Conservation (phyloP, 2,797 vertebrate species). For the Mionectes olivaceus region DNA sequence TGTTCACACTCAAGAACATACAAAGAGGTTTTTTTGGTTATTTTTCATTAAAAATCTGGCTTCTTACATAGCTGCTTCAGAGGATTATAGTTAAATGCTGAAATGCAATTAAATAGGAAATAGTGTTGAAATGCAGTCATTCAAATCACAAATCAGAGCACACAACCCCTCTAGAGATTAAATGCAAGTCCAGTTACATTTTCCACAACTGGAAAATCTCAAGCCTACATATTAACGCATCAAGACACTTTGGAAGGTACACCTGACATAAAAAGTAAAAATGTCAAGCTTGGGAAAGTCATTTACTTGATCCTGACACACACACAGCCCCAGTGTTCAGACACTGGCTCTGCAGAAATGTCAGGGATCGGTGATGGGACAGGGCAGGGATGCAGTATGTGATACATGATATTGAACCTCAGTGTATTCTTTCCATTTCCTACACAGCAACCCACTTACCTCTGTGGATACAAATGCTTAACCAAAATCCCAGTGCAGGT, state of each 20-base stretch:
- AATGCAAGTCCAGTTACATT: not conserved
- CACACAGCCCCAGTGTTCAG: not conserved
- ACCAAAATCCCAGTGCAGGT: not conserved
- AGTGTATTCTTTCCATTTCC: not conserved
- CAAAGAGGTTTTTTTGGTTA: fast-evolving
- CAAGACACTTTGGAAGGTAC: not conserved
- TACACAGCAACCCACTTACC: not conserved
- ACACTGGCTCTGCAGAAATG: not conserved
- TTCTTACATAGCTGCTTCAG: not conserved
- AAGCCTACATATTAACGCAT: not conserved
- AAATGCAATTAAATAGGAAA: not conserved
- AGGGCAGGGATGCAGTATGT: fast-evolving
- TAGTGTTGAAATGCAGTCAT: not conserved
- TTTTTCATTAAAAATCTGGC: not conserved
- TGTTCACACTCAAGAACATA: not conserved
- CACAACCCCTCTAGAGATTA: not conserved
- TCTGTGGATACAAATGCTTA: not conserved
- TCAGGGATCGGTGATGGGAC: not conserved
- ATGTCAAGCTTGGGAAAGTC: not conserved
- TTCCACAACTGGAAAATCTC: not conserved
- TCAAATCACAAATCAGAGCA: not conserved
- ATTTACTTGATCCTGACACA: not conserved
- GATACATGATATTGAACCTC: not conserved
- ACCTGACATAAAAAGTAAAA: not conserved
- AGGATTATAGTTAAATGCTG: not conserved